Evolutionary conservation across 2,797 vertebrate genomes (phyloP).

Genomic region (Telmatherina bonti): DNA sequence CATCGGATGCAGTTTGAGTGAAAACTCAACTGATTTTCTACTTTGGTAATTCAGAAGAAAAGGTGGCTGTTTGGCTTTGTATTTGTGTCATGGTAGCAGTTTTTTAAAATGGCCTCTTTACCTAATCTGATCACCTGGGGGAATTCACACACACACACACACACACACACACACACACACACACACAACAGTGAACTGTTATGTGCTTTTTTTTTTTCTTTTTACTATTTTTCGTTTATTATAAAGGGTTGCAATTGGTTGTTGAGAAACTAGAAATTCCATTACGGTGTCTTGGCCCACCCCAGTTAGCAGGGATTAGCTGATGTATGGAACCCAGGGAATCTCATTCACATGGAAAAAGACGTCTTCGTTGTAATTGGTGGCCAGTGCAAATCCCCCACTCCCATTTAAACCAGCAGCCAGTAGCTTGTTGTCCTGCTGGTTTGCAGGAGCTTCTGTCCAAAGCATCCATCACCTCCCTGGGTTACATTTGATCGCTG

Average conservation of each 20-base stretch:
- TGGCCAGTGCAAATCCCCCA: conserved; percentile 50
- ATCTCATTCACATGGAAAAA: conserved; percentile 68
- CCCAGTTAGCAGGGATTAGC: conserved; percentile 51
- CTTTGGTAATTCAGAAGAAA: conserved; percentile 67
- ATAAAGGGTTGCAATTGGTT: conserved; percentile 6
- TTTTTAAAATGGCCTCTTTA: conserved; percentile 17
- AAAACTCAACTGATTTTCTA: conserved; percentile 61
- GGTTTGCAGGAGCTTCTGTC: conserved; percentile 26
- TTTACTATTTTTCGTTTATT: conserved; percentile 1
- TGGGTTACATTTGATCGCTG: background rate
- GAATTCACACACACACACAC: background rate
- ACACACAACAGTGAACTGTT: background rate
- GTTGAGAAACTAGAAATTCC: conserved; percentile 12
- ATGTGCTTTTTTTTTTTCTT: conserved; percentile 5
- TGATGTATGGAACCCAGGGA: conserved; percentile 55
- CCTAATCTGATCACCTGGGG: conserved; percentile 34
- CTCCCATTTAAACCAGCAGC: conserved; percentile 48
- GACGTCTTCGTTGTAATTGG: conserved; percentile 62
- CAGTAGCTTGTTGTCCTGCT: conserved; percentile 32
- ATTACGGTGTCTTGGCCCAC: conserved; percentile 22
- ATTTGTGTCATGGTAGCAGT: conserved; percentile 22
- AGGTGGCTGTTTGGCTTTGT: conserved; percentile 35
- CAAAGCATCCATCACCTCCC: background rate
- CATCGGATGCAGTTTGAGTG: background rate
- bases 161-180: conserved; percentile 11